Conservation (phyloP, 2,797 vertebrate genomes). For the Alauda arvensis region DNA sequence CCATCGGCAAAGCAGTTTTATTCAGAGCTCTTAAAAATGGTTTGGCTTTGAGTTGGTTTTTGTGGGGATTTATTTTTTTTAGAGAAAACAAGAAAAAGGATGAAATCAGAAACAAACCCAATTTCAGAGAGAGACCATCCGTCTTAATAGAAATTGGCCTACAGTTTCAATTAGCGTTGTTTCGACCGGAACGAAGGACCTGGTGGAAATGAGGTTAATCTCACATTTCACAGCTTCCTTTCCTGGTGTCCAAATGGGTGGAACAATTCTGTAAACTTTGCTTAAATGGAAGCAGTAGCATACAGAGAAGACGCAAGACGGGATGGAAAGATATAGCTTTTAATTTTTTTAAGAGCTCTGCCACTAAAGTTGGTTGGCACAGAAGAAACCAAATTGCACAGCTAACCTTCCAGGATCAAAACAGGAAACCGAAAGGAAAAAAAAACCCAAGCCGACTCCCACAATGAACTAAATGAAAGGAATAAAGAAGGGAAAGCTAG, state of each 20-base stretch:
- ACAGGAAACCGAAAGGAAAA: constrained; percentile 51
- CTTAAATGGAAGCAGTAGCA: constrained; percentile 13
- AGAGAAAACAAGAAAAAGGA: constrained; percentile 6
- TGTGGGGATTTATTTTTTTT: neutral
- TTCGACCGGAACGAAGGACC: neutral
- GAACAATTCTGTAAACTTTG: constrained; percentile 38
- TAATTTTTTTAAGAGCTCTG: constrained; percentile 68
- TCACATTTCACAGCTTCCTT: constrained; percentile 33
- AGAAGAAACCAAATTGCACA: constrained; percentile 67
- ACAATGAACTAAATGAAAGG: constrained; percentile 63
- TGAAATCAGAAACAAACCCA: constrained; percentile 30
- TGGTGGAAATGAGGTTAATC: constrained; percentile 35
- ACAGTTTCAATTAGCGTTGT: constrained; percentile 10
- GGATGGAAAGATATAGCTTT: neutral
- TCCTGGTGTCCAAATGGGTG: constrained; percentile 17
- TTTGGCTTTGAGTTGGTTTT: constrained; percentile 3
- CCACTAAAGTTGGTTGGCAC: constrained; percentile 53
- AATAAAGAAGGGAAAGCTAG: constrained; percentile 68
- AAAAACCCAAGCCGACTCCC: constrained; percentile 54
- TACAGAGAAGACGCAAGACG: constrained; percentile 10
- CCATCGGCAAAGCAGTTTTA: constrained; percentile 62
- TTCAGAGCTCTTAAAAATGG: constrained; percentile 70
- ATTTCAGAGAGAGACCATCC: constrained; percentile 36
- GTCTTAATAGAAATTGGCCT: constrained; percentile 29
- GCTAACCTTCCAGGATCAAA: constrained; percentile 66